Evolutionary conservation across 2,797 vertebrate genomes (phyloP).

Genomic region (Clarias laeviceps): DNA sequence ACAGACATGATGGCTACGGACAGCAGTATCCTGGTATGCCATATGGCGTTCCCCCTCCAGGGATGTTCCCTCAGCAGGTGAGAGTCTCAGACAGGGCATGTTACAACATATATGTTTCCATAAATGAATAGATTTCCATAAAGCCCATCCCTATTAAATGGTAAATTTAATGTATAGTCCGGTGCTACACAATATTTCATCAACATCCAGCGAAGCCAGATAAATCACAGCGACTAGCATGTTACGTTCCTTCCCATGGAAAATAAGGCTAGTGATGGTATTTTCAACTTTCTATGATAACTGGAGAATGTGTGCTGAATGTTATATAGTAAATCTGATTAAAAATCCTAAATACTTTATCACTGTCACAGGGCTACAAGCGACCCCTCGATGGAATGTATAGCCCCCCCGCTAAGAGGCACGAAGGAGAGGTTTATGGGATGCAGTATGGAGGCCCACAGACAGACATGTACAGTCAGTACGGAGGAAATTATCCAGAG

Average conservation of each 20-base stretch:
- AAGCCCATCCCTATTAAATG: neutral
- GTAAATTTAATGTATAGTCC: neutral
- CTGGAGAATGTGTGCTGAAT: neutral
- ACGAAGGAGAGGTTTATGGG: constrained; percentile 91
- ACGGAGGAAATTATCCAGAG: constrained; percentile 87
- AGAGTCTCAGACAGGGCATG: constrained; percentile 45
- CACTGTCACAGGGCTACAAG: constrained; percentile 86
- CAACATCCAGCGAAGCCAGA: neutral
- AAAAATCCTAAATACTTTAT: constrained; percentile 19
- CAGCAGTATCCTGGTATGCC: constrained; percentile 93
- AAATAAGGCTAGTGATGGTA: neutral
- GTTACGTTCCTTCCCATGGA: neutral
- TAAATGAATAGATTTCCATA: neutral
- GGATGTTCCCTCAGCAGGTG: constrained; percentile 97
- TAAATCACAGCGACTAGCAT: neutral
- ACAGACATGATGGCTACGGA: constrained; percentile 90
- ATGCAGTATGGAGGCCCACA: constrained; percentile 91
- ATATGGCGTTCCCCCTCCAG: constrained; percentile 84
- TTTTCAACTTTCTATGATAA: neutral
- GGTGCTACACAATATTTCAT: neutral
- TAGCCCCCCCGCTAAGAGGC: constrained; percentile 92
- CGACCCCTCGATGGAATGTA: constrained; percentile 96
- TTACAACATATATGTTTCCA: neutral
- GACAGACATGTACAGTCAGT: constrained; percentile 92
- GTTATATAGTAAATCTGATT: neutral